Percentiles rank a stretch among this genome's conserved stretches.
phyloP scores from a whole-genome alignment of 2,888 invertebrate species.

The Homarus gammarus region DNA sequence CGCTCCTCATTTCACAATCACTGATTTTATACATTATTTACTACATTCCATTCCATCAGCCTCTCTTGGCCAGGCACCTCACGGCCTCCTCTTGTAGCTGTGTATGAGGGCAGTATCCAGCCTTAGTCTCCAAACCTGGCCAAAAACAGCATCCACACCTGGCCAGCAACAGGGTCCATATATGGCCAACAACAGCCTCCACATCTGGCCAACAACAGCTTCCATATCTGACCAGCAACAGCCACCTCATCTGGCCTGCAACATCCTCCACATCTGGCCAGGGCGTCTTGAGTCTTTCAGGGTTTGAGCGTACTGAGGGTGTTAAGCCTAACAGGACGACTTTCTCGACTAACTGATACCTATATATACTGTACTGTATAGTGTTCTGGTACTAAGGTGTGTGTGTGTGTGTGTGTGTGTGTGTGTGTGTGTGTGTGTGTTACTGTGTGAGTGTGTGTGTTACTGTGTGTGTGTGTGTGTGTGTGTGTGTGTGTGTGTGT shows the following conservation, averaged over 20 bases:
- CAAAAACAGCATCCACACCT: too few species aligned
- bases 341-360: too few species aligned
- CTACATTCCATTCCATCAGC: neutral
- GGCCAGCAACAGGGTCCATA: neutral
- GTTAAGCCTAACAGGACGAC: too few species aligned
- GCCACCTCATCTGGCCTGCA: too few species aligned
- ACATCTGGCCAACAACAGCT: neutral
- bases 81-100: neutral
- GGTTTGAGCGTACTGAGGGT: too few species aligned
- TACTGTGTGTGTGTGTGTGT: constrained; percentile 1
- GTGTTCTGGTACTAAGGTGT: too few species aligned
- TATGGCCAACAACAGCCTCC: neutral
- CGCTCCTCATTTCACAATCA: neutral
- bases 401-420: constrained; percentile 20
- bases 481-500: too few species aligned
- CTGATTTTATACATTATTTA: neutral
- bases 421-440: constrained; percentile 19
- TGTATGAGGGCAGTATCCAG: neutral
- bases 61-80: neutral
- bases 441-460: constrained; percentile 19
- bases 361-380: too few species aligned
- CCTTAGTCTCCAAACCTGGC: neutral
- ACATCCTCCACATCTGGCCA: too few species aligned
- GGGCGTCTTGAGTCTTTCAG: too few species aligned
- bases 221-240: too few species aligned